Conservation (phyloP, 2,888 invertebrate genomes). For the Tinea pellionella region DNA sequence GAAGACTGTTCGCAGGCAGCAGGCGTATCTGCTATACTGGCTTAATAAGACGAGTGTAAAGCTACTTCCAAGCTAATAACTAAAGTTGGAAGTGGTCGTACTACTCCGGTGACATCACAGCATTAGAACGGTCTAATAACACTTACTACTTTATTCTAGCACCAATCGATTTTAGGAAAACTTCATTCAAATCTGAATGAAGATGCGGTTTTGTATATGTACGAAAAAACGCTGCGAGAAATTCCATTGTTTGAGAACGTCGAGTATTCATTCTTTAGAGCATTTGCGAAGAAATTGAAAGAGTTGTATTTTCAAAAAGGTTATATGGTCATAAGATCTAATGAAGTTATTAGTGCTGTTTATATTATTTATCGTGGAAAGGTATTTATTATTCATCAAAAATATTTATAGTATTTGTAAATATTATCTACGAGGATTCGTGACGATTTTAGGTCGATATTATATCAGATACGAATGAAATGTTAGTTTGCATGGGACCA, state of each 20-base stretch:
- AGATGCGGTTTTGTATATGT: slow-evolving; percentile 64
- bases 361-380: slow-evolving; percentile 62
- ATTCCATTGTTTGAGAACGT: slow-evolving; percentile 65
- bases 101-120: too few relatives aligned
- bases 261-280: slow-evolving; percentile 64
- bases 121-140: too few relatives aligned
- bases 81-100: too few relatives aligned
- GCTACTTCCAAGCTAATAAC: too few relatives aligned
- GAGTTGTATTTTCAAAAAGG: slow-evolving; percentile 59
- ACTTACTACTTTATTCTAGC: slow-evolving; percentile 32
- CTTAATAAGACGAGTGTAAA: too few relatives aligned
- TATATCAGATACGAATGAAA: slow-evolving; percentile 48
- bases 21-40: too few relatives aligned
- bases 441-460: slow-evolving; percentile 53
- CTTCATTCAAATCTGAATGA: slow-evolving; percentile 65
- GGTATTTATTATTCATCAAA: too few relatives aligned
- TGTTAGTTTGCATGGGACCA: slow-evolving; percentile 60
- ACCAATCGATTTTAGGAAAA: slow-evolving; percentile 57
- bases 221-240: slow-evolving; percentile 61
- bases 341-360: slow-evolving; percentile 52
- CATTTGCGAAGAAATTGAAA: slow-evolving; percentile 57
- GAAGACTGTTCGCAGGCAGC: too few relatives aligned
- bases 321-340: slow-evolving; percentile 50
- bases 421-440: too few relatives aligned
- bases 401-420: too few relatives aligned